Evolutionary conservation across 1,140 invertebrate genomes (phyloP).

Genomic region (Metopolophium dirhodum): DNA sequence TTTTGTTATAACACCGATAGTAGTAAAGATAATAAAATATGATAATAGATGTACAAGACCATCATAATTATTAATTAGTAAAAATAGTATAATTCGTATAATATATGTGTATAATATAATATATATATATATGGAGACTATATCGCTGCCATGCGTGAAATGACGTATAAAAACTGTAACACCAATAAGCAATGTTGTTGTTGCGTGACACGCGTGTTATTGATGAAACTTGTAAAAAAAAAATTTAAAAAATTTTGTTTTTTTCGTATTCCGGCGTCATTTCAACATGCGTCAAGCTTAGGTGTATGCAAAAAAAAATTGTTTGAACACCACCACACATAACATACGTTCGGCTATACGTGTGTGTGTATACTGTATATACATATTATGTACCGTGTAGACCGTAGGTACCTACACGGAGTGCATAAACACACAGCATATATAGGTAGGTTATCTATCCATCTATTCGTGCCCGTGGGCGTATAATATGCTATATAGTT

Average conservation of each 20-base stretch:
- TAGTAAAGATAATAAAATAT: no score
- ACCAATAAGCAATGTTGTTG: neutral
- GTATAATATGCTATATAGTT: neutral
- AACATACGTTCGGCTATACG: no score
- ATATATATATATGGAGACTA: neutral
- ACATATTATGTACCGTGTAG: neutral
- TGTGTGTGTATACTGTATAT: no score
- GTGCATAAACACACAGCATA: neutral
- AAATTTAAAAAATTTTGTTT: neutral
- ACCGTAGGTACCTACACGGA: neutral
- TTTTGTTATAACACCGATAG: no score
- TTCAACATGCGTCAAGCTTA: neutral
- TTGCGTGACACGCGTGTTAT: neutral
- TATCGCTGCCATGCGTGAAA: neutral
- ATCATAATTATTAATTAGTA: no score
- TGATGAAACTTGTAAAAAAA: neutral
- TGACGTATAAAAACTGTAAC: neutral
- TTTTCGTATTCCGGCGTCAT: neutral
- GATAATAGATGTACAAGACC: no score
- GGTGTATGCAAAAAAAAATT: neutral
- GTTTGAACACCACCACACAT: neutral
- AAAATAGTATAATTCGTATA: no score
- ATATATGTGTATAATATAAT: neutral
- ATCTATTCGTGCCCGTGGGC: neutral
- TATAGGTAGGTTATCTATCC: conserved; percentile 1